Evolutionary conservation across 2,888 invertebrate species (phyloP).

Genomic region (Lomographa bimaculata): DNA sequence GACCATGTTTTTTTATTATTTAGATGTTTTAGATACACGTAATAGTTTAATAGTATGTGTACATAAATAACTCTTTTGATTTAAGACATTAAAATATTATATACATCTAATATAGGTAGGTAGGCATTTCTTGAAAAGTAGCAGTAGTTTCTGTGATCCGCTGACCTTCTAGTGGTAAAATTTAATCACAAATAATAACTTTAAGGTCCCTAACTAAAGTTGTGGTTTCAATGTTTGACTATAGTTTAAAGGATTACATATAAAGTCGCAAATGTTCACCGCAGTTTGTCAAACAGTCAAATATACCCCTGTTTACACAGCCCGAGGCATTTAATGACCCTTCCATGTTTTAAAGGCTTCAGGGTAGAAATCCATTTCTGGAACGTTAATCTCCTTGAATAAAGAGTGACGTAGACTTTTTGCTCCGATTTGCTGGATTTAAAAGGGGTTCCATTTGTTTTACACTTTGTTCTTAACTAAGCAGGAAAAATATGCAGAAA

Average conservation of each 20-base stretch:
- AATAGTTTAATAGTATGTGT: no score
- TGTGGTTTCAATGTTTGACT: conserved; percentile 18
- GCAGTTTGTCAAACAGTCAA: conserved; percentile 20
- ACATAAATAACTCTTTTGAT: no score
- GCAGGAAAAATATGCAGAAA: no score
- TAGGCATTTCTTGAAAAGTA: no score
- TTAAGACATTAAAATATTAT: no score
- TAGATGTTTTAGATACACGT: no score
- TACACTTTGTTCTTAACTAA: no score
- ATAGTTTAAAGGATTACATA: conserved; percentile 23
- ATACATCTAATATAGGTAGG: no score
- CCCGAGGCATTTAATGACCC: conserved; percentile 8
- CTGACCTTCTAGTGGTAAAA: neutral
- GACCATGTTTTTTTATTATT: no score
- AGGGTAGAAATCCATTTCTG: conserved; percentile 9
- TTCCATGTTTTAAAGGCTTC: conserved; percentile 9
- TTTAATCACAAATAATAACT: conserved; percentile 16
- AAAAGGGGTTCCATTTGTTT: no score
- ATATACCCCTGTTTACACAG: conserved; percentile 10
- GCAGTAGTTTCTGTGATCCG: no score
- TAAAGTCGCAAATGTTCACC: conserved; percentile 18
- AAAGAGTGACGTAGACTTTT: neutral
- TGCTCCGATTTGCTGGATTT: neutral
- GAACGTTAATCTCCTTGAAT: conserved; percentile 17
- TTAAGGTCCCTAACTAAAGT: conserved; percentile 12